Percentiles rank a stretch among this genome's conserved stretches.
phyloP scores from a whole-genome alignment of 2,888 invertebrate genomes.

The Piscicola geometra region DNA sequence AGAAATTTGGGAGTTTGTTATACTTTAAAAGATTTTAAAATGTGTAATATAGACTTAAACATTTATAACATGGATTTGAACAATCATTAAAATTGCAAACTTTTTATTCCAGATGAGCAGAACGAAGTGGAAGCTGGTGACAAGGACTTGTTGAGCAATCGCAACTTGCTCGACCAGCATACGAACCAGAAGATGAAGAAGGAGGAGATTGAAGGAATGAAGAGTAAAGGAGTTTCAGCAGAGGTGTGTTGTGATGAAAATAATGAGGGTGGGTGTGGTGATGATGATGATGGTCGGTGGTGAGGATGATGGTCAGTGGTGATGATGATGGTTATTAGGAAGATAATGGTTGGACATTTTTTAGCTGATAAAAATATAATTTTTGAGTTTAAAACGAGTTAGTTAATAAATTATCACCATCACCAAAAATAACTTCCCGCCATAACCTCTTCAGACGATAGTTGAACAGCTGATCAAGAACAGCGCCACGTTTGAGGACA shows the following conservation, averaged over 20 bases:
- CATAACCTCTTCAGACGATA: slow-evolving; percentile 62
- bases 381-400: too few relatives aligned
- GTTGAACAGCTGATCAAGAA: slow-evolving; percentile 81
- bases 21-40: background rate
- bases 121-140: background rate
- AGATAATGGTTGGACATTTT: background rate
- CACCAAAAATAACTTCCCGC: too few relatives aligned
- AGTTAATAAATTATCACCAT: too few relatives aligned
- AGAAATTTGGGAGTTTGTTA: background rate
- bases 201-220: slow-evolving; percentile 75
- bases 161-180: slow-evolving; percentile 73
- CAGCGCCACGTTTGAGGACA: slow-evolving; percentile 79
- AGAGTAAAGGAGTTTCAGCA: slow-evolving; percentile 71
- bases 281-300: slow-evolving; percentile 20
- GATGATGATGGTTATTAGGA: background rate
- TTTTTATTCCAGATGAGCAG: too few relatives aligned
- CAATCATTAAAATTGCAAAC: too few relatives aligned
- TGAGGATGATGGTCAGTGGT: slow-evolving; percentile 2
- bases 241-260: slow-evolving; percentile 46
- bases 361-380: background rate
- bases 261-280: background rate
- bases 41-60: background rate
- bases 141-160: slow-evolving; percentile 64
- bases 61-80: background rate
- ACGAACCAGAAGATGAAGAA: slow-evolving; percentile 76